Percentiles rank a stretch among this genome's conserved stretches.
Evolutionary conservation across 2,797 vertebrate genomes (phyloP).

Genomic region (Taenioides sp.): DNA sequence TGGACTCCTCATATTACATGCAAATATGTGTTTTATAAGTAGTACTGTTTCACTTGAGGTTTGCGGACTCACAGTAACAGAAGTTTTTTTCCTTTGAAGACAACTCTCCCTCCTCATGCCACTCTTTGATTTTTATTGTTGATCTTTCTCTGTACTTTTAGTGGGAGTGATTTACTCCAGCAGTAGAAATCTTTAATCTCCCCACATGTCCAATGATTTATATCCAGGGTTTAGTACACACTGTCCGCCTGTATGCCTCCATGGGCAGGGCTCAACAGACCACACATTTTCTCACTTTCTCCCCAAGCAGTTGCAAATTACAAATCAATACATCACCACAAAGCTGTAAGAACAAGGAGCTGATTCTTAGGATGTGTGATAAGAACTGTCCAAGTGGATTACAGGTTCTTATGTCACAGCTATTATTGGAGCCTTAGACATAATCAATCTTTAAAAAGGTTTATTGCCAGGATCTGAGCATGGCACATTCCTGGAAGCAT

Average conservation of each 20-base stretch:
- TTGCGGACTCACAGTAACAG: neutral
- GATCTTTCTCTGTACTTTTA: neutral
- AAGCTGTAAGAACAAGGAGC: conserved; percentile 3
- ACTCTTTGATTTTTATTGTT: conserved; percentile 3
- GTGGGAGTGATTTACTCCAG: conserved; percentile 11
- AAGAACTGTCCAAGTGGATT: conserved; percentile 10
- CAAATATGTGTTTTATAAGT: neutral
- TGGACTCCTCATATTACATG: neutral
- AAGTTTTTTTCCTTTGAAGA: neutral
- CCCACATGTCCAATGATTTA: conserved; percentile 12
- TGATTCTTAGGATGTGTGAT: conserved; percentile 1
- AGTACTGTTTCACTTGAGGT: neutral
- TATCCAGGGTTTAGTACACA: conserved; percentile 1
- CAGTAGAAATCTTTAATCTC: neutral
- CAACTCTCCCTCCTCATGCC: neutral
- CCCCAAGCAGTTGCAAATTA: conserved; percentile 23
- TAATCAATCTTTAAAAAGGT: neutral
- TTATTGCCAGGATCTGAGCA: neutral
- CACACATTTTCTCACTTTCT: conserved; percentile 6
- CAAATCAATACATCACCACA: conserved; percentile 27
- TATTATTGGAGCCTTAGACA: neutral
- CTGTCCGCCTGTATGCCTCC: neutral
- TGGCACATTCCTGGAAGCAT: conserved; percentile 8
- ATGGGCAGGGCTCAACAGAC: neutral
- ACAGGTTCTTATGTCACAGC: conserved; percentile 8